Base-by-base conservation (phyloP, 1,140 invertebrate genomes). In the Heliconius melpomene region DNA sequence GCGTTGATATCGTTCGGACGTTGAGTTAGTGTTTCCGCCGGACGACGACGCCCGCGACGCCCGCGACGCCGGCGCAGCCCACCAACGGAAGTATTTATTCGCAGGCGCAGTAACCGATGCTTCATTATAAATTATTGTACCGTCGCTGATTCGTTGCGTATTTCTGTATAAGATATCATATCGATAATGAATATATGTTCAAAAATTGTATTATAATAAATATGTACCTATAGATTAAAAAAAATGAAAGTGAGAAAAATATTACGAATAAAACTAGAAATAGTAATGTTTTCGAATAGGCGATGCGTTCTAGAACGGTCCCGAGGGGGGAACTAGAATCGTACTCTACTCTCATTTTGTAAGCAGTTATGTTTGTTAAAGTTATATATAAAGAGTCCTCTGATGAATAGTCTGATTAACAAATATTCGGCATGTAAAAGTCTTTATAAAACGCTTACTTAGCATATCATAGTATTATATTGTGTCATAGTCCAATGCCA, bases 391-490 rank as follows among this genome's bases (percentile, higher is more conserved):
- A 93, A 93, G 92, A 93, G 91, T 94, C 93, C 93, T 94, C 91
- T 93, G 89, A 94, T 89, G 93, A 94, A 94, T 94, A 94, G 93
- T 93, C 93, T 94, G 93, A 94, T 93, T 93, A 94, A 93, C 91
- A 87, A 94, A 92, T 93, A 93, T 93, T 93, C 92, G 93, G 93
- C 93, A 93, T 93, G 92, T 94, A 94, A 94, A 93, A 93, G 93
- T 94, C 93, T 94, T 93, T 92, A 93, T 93, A 94, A 94, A 93
- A 93, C 93, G 93, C 93, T 94, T 94, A 94, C 91, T 93, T 94
- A 94, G 93, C 93, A 94, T 94, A 94, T 94, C 93, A 94, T 94
- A 94, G 93, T 94, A 94, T 94, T 93, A 94, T 94, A 94, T 94
- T 94, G 93, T 94, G 93, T 94, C 93, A 94, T 94, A 94, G 92